phyloP scores from a whole-genome alignment of 2,113 vertebrate genomes.

The Origma solitaria region DNA sequence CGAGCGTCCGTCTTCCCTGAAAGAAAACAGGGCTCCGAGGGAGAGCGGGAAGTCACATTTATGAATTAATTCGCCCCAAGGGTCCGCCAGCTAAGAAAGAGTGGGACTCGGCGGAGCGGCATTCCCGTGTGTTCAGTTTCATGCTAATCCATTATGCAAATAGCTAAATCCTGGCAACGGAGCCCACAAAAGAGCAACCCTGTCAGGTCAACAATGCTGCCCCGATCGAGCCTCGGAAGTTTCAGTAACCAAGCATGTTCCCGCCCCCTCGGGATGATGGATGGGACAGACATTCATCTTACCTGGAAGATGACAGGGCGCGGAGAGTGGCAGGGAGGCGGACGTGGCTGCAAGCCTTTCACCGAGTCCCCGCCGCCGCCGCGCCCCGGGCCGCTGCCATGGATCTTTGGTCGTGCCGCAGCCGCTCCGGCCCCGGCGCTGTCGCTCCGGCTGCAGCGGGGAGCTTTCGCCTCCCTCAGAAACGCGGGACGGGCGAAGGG shows the following conservation, averaged over 20 bases:
- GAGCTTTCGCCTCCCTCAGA: not conserved
- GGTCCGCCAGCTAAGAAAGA: not conserved
- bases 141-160: conserved; percentile 23
- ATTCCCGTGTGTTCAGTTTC: not conserved
- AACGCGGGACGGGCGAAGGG: not conserved
- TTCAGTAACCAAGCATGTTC: conserved; percentile 11
- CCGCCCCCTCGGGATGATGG: conserved; percentile 23
- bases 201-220: conserved; percentile 42
- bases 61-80: not conserved
- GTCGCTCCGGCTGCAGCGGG: not conserved
- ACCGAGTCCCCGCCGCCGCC: not conserved
- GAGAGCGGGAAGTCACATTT: not conserved
- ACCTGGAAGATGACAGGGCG: conserved; percentile 38
- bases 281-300: conserved; percentile 24
- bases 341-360: not conserved
- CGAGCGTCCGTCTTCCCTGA: not conserved
- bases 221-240: conserved; percentile 17
- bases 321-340: not conserved
- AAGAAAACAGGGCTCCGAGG: not conserved
- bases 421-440: not conserved
- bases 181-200: conserved; percentile 42
- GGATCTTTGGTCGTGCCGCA: not conserved
- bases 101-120: not conserved
- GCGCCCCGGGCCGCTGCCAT: not conserved
- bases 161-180: not conserved